Conservation (phyloP, 2,113 vertebrate genomes). For the Austrofundulus limnaeus region DNA sequence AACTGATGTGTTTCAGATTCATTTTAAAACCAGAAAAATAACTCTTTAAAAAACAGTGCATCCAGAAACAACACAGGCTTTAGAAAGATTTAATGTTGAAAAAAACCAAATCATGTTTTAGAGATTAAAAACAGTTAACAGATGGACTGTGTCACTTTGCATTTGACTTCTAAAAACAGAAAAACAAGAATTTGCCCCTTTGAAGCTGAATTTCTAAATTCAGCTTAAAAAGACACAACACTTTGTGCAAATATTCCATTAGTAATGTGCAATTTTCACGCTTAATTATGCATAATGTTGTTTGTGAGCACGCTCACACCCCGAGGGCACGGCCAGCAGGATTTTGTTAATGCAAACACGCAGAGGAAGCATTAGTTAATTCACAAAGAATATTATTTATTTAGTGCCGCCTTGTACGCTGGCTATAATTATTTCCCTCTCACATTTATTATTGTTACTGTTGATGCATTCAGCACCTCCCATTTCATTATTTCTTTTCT, state of each 20-base stretch:
- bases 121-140: not conserved
- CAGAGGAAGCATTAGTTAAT: conserved; percentile 37
- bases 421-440: conserved; percentile 23
- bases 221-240: not conserved
- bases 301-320: conserved; percentile 15
- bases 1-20: not conserved
- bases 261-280: conserved; percentile 38
- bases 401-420: conserved; percentile 17
- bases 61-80: too few relatives aligned
- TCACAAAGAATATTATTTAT: conserved; percentile 45
- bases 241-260: conserved; percentile 31
- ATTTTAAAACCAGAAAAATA: too few relatives aligned
- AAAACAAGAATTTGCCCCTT: not conserved
- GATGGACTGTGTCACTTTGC: not conserved
- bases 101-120: too few relatives aligned
- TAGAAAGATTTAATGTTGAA: too few relatives aligned
- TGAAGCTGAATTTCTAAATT: conserved; percentile 23
- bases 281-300: conserved; percentile 51
- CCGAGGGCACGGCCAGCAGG: conserved; percentile 12
- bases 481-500: conserved; percentile 16
- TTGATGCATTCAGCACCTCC: not conserved
- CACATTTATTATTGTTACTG: conserved; percentile 34
- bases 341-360: conserved; percentile 17
- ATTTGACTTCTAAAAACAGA: conserved; percentile 24
- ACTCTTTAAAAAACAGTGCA: too few relatives aligned